These are phyloP conservation scores for Daubentonia madagascariensis DNA, from an alignment of 2,113 vertebrate species.

Conservation along the genomic window DNA sequence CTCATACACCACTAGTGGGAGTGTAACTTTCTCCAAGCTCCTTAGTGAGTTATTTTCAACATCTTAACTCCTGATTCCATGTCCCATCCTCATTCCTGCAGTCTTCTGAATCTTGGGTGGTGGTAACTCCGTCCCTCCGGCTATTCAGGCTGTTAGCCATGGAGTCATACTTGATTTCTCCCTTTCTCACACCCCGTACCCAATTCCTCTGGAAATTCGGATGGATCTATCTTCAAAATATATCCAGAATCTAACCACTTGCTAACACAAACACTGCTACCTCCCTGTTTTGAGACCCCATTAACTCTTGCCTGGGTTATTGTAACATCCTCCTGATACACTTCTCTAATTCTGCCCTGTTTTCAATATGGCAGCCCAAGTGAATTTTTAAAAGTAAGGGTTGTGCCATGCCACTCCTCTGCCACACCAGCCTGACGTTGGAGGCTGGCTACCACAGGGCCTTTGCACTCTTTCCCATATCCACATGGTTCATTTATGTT, in stretches of 20 bases:
- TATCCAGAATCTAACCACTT: background rate
- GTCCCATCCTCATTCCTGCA: background rate
- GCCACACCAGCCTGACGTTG: rapidly evolving
- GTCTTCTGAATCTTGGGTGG: background rate
- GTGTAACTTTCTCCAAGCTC: background rate
- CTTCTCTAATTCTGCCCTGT: background rate
- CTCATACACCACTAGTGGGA: background rate
- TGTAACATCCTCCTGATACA: rapidly evolving
- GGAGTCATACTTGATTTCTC: background rate
- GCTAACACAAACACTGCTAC: background rate
- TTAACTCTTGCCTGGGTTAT: background rate
- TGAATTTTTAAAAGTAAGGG: background rate
- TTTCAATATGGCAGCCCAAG: background rate
- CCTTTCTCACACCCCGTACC: background rate
- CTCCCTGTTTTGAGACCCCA: background rate
- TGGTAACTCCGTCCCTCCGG: background rate
- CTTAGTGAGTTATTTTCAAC: background rate
- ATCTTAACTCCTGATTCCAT: background rate
- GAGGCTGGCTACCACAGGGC: background rate
- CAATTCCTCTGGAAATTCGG: background rate
- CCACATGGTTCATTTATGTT: background rate
- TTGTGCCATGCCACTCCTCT: background rate
- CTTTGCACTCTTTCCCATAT: background rate
- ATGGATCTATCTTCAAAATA: background rate
- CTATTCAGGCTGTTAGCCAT: background rate